phyloP scores from a whole-genome alignment of 2,113 vertebrate species.

The Psittacara wagleri region DNA sequence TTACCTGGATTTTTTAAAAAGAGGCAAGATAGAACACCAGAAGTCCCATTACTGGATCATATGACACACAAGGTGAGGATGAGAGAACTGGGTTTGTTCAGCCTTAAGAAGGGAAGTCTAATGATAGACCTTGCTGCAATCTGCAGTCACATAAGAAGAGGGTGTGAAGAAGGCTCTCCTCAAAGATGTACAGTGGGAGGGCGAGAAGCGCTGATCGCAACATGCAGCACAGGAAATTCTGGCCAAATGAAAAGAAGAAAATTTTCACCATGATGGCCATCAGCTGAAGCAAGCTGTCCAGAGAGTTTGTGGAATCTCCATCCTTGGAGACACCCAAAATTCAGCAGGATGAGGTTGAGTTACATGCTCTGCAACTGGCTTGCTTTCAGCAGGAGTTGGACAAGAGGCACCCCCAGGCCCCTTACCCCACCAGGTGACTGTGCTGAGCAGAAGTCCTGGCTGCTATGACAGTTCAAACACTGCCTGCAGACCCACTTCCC shows the following conservation, averaged over 20 bases:
- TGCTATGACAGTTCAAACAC: background rate
- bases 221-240: background rate
- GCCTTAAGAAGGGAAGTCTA: background rate
- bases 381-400: background rate
- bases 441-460: background rate
- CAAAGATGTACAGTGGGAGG: background rate
- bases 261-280: background rate
- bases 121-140: background rate
- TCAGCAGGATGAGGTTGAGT: background rate
- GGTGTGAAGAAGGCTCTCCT: background rate
- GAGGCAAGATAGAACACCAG: background rate
- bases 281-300: background rate
- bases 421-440: background rate
- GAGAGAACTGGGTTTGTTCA: background rate
- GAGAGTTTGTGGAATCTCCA: background rate
- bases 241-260: background rate
- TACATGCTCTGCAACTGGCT: background rate
- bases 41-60: background rate
- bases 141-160: background rate
- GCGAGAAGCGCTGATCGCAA: background rate
- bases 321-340: background rate
- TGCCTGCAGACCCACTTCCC: background rate
- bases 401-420: fast-evolving
- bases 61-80: background rate
- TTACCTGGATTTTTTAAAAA: background rate